A percentile compares a stretch with the other conserved stretches of the same genome.
phyloP scores from a whole-genome alignment of 2,797 vertebrate species.

The Onychomys leucogaster region DNA sequence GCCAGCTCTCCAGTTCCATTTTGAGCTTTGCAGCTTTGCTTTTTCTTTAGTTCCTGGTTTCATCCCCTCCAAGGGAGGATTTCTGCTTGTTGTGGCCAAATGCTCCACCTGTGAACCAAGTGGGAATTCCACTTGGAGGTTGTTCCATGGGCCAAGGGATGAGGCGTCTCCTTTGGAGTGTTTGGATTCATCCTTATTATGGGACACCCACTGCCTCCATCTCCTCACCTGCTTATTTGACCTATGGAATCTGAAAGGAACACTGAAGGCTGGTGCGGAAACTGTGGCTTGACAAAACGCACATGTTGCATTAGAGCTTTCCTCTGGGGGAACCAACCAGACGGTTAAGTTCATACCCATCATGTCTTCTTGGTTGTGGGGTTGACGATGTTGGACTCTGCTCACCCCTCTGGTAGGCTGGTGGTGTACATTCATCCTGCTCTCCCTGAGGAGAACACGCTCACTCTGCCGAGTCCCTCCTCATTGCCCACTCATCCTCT shows the following conservation, averaged over 20 bases:
- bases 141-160: rapidly evolving
- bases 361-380: not conserved
- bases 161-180: not conserved
- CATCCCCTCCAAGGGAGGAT: not conserved
- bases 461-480: not conserved
- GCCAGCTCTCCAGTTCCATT: not conserved
- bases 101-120: not conserved
- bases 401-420: not conserved
- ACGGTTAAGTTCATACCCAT: not conserved
- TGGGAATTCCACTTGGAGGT: rapidly evolving
- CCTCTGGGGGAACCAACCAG: not conserved
- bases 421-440: not conserved
- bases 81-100: not conserved
- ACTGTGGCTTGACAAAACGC: not conserved
- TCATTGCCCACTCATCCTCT: not conserved
- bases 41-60: not conserved
- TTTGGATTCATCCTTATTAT: not conserved
- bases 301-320: not conserved
- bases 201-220: not conserved
- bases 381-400: not conserved
- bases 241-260: not conserved
- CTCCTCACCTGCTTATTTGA: not conserved
- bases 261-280: rapidly evolving
- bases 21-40: not conserved
- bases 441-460: not conserved